phyloP scores from a whole-genome alignment of 1,140 invertebrate genomes.

The Helicoverpa zea region DNA sequence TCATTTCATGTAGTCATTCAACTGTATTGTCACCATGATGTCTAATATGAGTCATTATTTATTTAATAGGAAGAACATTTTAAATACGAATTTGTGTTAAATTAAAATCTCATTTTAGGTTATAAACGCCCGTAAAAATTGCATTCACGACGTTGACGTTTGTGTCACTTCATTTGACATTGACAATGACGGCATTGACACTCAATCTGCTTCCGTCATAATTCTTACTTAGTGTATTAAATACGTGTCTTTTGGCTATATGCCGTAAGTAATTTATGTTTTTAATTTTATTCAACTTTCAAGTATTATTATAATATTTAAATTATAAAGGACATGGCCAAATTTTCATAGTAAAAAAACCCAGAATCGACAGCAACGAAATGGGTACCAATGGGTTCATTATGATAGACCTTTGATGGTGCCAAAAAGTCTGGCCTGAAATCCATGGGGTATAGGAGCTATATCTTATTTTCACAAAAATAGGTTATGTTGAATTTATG shows the following conservation, averaged over 20 bases:
- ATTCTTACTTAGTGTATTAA: neutral
- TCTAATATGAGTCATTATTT: slow-evolving; percentile 25
- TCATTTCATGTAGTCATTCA: slow-evolving; percentile 12
- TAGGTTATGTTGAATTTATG: too few relatives aligned
- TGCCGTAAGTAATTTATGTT: neutral
- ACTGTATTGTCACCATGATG: slow-evolving; percentile 2
- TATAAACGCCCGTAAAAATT: slow-evolving; percentile 33
- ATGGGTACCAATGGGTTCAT: too few relatives aligned
- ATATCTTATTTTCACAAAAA: too few relatives aligned
- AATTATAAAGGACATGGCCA: too few relatives aligned
- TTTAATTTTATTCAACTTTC: neutral
- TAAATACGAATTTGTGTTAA: slow-evolving; percentile 4
- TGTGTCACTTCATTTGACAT: neutral
- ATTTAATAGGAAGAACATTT: neutral
- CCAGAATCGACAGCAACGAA: too few relatives aligned
- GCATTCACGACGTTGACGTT: slow-evolving; percentile 29
- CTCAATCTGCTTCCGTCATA: neutral
- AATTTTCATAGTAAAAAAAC: too few relatives aligned
- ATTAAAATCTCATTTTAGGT: slow-evolving; percentile 11
- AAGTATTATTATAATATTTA: too few relatives aligned
- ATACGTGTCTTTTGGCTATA: neutral
- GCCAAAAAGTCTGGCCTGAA: too few relatives aligned
- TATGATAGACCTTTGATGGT: too few relatives aligned
- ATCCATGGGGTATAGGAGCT: too few relatives aligned
- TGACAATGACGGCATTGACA: neutral